Conservation (phyloP, 2,113 vertebrate species). For the Tragelaphus strepsiceros region DNA sequence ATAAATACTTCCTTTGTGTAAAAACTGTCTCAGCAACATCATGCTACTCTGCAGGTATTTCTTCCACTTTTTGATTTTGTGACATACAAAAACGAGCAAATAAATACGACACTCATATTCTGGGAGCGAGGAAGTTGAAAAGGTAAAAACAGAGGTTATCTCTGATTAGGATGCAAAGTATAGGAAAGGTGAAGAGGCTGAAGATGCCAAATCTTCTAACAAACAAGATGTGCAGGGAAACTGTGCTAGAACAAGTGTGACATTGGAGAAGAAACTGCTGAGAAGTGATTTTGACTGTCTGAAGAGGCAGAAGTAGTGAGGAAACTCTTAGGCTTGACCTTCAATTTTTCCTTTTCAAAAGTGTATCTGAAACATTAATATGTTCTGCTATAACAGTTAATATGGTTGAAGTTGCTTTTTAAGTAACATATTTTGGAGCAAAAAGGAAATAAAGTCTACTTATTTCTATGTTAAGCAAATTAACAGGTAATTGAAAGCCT, state of each 20-base stretch:
- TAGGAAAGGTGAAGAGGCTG: not conserved
- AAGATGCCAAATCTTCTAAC: not conserved
- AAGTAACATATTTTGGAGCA: not conserved
- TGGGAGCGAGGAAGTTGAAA: not conserved
- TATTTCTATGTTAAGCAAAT: not conserved
- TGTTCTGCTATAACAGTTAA: not conserved
- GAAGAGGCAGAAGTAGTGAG: not conserved
- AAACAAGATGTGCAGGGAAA: not conserved
- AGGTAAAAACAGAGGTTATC: not conserved
- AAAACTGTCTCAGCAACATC: not conserved
- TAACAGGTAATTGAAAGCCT: not conserved
- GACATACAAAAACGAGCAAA: not conserved
- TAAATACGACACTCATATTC: not conserved
- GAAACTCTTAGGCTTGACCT: not conserved
- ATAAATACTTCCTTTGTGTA: not conserved
- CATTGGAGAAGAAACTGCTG: not conserved
- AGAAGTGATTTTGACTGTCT: not conserved
- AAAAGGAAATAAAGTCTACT: not conserved
- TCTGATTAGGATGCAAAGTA: not conserved
- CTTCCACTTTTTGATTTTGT: not conserved
- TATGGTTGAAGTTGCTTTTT: not conserved
- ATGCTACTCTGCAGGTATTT: not conserved
- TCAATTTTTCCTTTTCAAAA: not conserved
- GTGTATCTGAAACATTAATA: not conserved
- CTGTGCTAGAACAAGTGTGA: not conserved